These are phyloP conservation scores for Zootoca vivipara DNA, from an alignment of 2,113 vertebrate genomes.

Conservation along the genomic window DNA sequence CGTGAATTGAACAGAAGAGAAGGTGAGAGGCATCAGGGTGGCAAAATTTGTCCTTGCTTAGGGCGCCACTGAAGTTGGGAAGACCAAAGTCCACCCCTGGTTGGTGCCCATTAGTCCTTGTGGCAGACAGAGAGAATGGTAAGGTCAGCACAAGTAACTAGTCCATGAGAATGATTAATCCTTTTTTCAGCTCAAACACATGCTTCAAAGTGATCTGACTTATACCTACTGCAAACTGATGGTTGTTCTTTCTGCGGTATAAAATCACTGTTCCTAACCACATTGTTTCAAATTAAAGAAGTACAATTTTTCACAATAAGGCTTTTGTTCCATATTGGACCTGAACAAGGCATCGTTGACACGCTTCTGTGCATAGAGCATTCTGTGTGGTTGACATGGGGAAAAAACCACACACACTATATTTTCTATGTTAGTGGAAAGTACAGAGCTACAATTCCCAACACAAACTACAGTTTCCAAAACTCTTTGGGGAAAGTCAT, in stretches of 20 bases:
- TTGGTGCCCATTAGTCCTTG: not conserved
- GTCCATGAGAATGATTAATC: not conserved
- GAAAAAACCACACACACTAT: not conserved
- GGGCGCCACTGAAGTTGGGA: no score
- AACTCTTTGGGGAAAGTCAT: not conserved
- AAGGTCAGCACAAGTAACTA: not conserved
- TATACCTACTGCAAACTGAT: not conserved
- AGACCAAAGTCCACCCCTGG: no score
- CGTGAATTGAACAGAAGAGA: no score
- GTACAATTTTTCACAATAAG: not conserved
- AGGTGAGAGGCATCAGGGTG: no score
- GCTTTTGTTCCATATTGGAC: not conserved
- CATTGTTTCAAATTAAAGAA: not conserved
- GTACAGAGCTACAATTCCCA: no score
- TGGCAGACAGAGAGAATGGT: not conserved
- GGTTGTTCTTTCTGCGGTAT: not conserved
- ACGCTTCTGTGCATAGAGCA: not conserved
- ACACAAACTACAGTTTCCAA: no score
- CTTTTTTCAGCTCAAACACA: not conserved
- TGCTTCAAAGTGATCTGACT: not conserved
- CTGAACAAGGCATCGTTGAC: not conserved
- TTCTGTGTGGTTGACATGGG: not conserved
- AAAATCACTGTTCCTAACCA: not conserved
- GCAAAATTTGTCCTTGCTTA: no score
- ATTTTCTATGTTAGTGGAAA: not conserved